These are phyloP conservation scores for Pyrrhura leucotis DNA, from an alignment of 2,797 vertebrate species.

Conservation along the genomic window DNA sequence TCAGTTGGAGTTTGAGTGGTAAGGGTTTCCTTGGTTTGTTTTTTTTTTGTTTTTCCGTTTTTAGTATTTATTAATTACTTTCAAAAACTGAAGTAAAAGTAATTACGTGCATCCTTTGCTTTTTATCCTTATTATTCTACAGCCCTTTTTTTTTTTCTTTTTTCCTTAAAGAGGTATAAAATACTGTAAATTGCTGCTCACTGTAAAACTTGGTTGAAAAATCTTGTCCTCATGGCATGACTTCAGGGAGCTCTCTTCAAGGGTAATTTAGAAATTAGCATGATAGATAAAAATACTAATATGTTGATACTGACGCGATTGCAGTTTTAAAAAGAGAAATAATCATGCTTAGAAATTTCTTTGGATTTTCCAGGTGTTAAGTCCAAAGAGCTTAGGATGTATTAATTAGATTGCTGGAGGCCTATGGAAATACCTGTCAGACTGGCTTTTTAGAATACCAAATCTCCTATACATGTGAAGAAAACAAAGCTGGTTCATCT, in stretches of 20 bases:
- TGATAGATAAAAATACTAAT: neutral
- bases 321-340: neutral
- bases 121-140: neutral
- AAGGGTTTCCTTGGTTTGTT: neutral
- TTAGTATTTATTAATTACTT: neutral
- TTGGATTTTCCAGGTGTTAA: neutral
- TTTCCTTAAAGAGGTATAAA: neutral
- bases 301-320: neutral
- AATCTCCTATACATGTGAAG: neutral
- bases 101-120: neutral
- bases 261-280: neutral
- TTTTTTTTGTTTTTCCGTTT: accelerated
- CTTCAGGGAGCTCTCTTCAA: neutral
- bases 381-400: neutral
- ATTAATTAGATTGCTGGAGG: neutral
- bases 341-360: neutral
- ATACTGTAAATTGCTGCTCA: neutral
- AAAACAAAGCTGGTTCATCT: neutral
- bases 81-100: neutral
- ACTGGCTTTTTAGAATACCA: neutral
- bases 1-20: neutral
- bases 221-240: neutral
- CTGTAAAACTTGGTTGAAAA: neutral
- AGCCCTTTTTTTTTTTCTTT: neutral
- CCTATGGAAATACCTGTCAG: neutral